Evolutionary conservation across 2,888 invertebrate genomes (phyloP).

Genomic region (Acrobasis suavella): DNA sequence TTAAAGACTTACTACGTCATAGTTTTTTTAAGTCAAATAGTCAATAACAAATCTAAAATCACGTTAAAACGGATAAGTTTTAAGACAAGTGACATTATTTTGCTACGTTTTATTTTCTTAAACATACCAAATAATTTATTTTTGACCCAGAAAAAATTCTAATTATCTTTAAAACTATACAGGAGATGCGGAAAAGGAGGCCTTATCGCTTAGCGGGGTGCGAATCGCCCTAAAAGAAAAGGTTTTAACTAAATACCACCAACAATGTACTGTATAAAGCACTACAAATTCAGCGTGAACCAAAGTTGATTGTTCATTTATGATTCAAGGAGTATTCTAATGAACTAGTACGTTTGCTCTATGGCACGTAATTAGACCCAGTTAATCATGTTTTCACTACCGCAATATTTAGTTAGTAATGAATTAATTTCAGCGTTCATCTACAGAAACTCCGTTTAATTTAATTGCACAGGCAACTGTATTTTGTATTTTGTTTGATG

Average conservation of each 20-base stretch:
- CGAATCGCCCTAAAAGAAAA: no score
- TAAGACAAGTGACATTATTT: no score
- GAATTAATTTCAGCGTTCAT: constrained; percentile 7
- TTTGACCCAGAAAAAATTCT: no score
- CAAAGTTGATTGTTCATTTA: constrained; percentile 5
- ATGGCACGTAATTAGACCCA: neutral
- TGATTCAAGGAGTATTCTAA: neutral
- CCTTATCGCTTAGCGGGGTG: no score
- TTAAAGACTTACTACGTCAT: no score
- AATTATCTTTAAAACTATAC: no score
- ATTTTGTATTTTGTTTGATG: neutral
- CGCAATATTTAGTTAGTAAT: constrained; percentile 7
- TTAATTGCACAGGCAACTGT: neutral
- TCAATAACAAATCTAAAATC: no score
- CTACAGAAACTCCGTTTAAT: constrained; percentile 1
- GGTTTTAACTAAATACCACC: neutral
- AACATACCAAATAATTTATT: no score
- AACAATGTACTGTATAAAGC: neutral
- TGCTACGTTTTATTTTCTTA: no score
- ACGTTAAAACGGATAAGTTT: no score
- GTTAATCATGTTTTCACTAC: constrained; percentile 3
- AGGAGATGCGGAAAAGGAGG: no score
- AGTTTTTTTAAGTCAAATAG: no score
- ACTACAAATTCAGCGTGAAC: neutral
- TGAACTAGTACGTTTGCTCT: constrained; percentile 2